phyloP scores from a whole-genome alignment of 2,797 vertebrate species.

The Premnoplex brunnescens region DNA sequence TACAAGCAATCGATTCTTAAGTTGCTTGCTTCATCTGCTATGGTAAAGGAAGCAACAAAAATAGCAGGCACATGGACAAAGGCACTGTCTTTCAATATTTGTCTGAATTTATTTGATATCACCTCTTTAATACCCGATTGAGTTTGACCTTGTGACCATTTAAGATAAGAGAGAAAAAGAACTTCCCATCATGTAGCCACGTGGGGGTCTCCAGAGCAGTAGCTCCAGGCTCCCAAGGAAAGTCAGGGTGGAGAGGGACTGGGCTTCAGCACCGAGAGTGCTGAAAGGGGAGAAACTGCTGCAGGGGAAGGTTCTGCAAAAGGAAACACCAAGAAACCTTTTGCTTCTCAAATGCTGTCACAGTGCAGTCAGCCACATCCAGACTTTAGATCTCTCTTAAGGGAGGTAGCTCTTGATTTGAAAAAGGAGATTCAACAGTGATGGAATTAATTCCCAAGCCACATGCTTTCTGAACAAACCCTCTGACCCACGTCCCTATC shows the following conservation, averaged over 20 bases:
- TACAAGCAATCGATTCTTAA: not conserved
- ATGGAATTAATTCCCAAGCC: not conserved
- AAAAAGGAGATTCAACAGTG: not conserved
- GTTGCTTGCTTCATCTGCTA: not conserved
- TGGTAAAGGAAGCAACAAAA: not conserved
- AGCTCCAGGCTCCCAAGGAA: not conserved
- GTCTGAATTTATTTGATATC: not conserved
- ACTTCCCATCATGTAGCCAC: fast-evolving
- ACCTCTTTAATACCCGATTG: not conserved
- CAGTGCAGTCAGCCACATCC: not conserved
- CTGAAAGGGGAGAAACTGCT: not conserved
- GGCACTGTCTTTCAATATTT: not conserved
- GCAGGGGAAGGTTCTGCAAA: not conserved
- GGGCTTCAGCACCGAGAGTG: not conserved
- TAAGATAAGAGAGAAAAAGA: not conserved
- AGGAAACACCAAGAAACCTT: not conserved
- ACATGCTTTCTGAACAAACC: not conserved
- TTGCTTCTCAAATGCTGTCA: not conserved
- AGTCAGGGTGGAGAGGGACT: not conserved
- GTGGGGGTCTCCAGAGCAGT: not conserved
- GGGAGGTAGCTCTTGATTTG: not conserved
- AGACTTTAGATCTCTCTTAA: not conserved
- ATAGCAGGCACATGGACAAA: not conserved
- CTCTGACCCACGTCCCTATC: not conserved
- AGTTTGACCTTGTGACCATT: not conserved